Percentiles rank a stretch among this genome's conserved stretches.
Conservation (phyloP, 1,140 invertebrate genomes). For the Cecropterus lyciades region DNA sequence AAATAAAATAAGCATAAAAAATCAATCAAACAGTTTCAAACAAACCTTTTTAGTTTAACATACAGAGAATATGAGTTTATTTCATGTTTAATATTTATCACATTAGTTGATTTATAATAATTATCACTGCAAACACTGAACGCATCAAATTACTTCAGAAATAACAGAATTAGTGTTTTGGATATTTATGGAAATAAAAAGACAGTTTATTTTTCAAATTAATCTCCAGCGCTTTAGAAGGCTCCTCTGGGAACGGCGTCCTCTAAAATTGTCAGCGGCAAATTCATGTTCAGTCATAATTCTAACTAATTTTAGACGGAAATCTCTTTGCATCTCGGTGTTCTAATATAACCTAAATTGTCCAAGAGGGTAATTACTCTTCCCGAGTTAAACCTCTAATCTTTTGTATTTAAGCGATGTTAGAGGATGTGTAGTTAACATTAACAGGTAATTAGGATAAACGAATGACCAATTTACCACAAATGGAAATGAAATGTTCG, state of each 20-base stretch:
- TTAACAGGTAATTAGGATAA: conserved; percentile 2
- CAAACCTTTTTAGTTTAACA: too few relatives aligned
- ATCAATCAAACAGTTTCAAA: too few relatives aligned
- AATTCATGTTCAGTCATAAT: conserved; percentile 28
- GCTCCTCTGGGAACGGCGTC: conserved; percentile 1
- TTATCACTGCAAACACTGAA: too few relatives aligned
- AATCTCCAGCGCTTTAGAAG: conserved; percentile 7
- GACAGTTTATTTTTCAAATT: conserved; percentile 6
- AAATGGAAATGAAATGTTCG: too few relatives aligned
- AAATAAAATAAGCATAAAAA: too few relatives aligned
- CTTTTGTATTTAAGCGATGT: not conserved
- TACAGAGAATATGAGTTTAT: too few relatives aligned
- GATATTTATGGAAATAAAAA: not conserved
- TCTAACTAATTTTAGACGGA: conserved; percentile 24
- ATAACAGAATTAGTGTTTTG: too few relatives aligned
- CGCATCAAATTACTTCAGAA: too few relatives aligned
- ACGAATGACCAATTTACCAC: not conserved
- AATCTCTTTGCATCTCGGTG: conserved; percentile 19
- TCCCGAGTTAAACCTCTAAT: conserved; percentile 9
- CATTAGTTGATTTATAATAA: too few relatives aligned
- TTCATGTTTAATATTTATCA: too few relatives aligned
- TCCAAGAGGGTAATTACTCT: conserved; percentile 11
- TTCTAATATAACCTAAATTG: conserved; percentile 7
- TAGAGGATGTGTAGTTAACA: not conserved
- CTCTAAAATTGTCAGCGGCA: conserved; percentile 17